Evolutionary conservation across 2,797 vertebrate species (phyloP), one percentile per base, ranked within the genome.

Genomic region (Pangasius djambal): DNA sequence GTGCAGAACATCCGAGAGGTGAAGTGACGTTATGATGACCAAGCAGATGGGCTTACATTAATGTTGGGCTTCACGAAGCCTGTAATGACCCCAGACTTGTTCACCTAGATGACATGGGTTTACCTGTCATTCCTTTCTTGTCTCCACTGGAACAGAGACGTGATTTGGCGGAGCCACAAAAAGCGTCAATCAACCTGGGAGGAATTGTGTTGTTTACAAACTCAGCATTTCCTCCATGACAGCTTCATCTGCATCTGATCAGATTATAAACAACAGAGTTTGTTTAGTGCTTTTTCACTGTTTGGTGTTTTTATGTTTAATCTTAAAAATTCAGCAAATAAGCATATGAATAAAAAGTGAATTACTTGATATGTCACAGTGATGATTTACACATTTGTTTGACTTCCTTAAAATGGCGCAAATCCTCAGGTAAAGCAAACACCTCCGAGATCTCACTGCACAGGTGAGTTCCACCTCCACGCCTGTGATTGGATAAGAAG

Each of bases 391-490:
- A 50, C 4, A 13, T n/a, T 20, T 44, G 55, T 18, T 16, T 25
- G 25, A 48, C 59, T 34, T 2, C n/a, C 55, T 86, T 87, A 79
- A 87, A 79, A 81, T 69, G 74, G 75, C 74, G 77, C 75, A 82
- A 69, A 40, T 22, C 9, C 40, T 65, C 8, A 87, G n/a, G 65
- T 48, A 87, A 74, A 79, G 59, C 52, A 61, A 67, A 88, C 74
- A 50, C 82, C 89, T 88, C 52, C 22, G 50, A 55, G 74, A 75
- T 85, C 55, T 70, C n/a, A 44, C 57, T 72, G 16, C 67, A 59
- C 93, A 95, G 93, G 94, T 95, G 92, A 92, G 92, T 75, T 89
- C 93, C 94, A 85, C 92, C 95, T 85, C 78, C 88, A 61, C 20
- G 8, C 81, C 83, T 77, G 83, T 91, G 93, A 96, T 94, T 95